A percentile compares a stretch with the other conserved stretches of the same genome.
These are phyloP conservation scores for Leptocoma aspasia DNA, from an alignment of 2,113 vertebrate genomes.

Conservation along the genomic window DNA sequence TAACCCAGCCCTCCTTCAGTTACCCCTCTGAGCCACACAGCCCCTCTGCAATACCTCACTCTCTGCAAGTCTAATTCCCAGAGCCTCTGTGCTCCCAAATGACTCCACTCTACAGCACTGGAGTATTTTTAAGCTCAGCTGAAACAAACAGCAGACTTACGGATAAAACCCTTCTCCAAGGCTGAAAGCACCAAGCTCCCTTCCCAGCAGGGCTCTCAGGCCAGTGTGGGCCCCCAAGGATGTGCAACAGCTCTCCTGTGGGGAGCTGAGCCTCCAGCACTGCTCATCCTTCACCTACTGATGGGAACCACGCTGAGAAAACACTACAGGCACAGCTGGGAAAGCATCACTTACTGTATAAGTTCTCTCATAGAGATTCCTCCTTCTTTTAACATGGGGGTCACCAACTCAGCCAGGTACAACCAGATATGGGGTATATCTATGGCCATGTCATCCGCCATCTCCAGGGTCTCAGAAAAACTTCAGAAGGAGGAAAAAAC, in stretches of 20 bases:
- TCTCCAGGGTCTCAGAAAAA: constrained; percentile 90
- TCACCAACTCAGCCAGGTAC: constrained; percentile 93
- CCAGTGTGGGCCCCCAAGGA: fast-evolving
- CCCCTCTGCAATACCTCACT: fast-evolving
- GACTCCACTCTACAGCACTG: background rate
- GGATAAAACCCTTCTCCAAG: background rate
- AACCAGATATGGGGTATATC: constrained; percentile 98
- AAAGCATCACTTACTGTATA: constrained; percentile 76
- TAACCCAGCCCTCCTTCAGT: background rate
- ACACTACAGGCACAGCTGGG: background rate
- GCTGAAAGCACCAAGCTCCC: background rate
- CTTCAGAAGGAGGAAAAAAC: constrained; percentile 58
- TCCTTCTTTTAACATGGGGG: constrained; percentile 90
- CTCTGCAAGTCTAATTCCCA: background rate
- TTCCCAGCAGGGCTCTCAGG: background rate
- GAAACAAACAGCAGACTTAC: background rate
- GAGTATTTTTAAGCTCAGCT: background rate
- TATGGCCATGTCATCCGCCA: constrained; percentile 97
- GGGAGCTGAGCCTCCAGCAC: background rate
- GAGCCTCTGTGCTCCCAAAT: background rate
- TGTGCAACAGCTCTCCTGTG: fast-evolving
- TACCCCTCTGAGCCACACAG: background rate
- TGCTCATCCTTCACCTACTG: background rate
- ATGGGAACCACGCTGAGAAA: background rate
- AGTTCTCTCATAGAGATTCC: constrained; percentile 96